Percentiles rank a stretch among this genome's conserved stretches.
Conservation (phyloP, 2,113 vertebrate species). For the Neopipo cinnamomea region DNA sequence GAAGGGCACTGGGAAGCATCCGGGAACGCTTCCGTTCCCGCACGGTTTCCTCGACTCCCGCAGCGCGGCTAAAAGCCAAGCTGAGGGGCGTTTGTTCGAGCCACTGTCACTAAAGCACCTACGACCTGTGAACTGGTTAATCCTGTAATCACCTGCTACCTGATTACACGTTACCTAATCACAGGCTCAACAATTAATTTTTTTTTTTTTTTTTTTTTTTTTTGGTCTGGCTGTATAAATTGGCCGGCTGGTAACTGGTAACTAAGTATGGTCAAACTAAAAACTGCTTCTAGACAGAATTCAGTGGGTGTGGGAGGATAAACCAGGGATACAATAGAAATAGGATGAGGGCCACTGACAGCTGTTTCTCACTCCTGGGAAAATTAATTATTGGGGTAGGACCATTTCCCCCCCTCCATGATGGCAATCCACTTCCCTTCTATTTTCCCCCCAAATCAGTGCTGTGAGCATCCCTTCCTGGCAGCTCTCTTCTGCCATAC, state of each 20-base stretch:
- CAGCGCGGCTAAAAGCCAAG: not conserved
- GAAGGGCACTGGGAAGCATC: not conserved
- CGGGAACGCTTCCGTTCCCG: not conserved
- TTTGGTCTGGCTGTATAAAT: not conserved
- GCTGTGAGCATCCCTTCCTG: not conserved
- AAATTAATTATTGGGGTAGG: not conserved
- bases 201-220: not conserved
- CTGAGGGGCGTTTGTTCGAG: rapidly evolving
- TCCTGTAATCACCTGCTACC: not conserved
- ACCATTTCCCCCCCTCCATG: not conserved
- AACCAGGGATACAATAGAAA: not conserved
- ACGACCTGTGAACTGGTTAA: not conserved
- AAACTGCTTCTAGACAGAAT: not conserved
- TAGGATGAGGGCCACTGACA: not conserved
- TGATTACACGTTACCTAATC: not conserved
- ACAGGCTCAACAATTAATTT: not conserved
- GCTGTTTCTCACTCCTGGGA: not conserved
- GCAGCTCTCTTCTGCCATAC: not conserved
- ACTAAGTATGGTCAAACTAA: not conserved
- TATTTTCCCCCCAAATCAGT: not conserved
- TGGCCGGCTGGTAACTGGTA: too few species aligned
- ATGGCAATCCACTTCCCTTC: not conserved
- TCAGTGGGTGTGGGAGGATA: too few species aligned
- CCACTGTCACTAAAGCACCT: not conserved
- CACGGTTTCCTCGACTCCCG: too few species aligned